phyloP scores from a whole-genome alignment of 2,888 invertebrate species.

The Melitaea athalia region DNA sequence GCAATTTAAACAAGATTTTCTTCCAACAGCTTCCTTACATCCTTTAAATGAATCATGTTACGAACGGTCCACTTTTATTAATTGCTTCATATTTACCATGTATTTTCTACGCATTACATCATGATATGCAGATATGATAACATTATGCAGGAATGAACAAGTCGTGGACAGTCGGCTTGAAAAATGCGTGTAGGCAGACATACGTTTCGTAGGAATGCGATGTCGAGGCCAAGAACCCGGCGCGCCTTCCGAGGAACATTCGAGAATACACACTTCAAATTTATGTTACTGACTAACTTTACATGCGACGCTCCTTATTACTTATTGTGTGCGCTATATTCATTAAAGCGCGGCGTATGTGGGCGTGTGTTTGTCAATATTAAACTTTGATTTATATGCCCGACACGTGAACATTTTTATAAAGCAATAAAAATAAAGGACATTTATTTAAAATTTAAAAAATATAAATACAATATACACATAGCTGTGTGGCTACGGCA shows the following conservation, averaged over 20 bases:
- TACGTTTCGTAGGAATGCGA: not conserved
- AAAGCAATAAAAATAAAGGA: too few species aligned
- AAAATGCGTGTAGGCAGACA: not conserved
- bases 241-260: not conserved
- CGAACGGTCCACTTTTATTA: too few species aligned
- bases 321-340: not conserved
- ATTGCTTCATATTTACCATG: not conserved
- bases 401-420: too few species aligned
- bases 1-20: too few species aligned
- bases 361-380: too few species aligned
- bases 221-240: not conserved
- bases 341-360: too few species aligned
- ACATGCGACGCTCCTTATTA: not conserved
- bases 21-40: too few species aligned
- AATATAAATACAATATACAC: too few species aligned
- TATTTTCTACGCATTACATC: not conserved
- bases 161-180: not conserved
- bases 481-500: too few species aligned
- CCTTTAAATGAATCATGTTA: too few species aligned
- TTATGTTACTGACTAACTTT: not conserved
- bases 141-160: slow-evolving; percentile 5
- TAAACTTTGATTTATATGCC: too few species aligned
- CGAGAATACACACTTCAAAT: not conserved
- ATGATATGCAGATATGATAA: not conserved
- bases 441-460: too few species aligned